phyloP scores from a whole-genome alignment of 2,888 invertebrate genomes.

The Lasioglossum marginatum region DNA sequence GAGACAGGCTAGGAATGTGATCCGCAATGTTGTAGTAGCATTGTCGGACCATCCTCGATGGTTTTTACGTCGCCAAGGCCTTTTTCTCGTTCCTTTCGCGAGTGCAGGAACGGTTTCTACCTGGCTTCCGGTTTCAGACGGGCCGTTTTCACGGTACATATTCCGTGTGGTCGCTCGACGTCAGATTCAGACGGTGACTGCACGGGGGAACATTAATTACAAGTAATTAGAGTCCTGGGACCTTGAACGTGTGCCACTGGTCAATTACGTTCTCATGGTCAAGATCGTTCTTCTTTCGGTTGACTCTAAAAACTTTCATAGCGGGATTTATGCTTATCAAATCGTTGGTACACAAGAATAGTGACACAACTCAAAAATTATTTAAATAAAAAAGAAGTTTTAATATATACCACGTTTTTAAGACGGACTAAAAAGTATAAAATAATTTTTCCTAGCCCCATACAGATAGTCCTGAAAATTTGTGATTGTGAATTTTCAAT shows the following conservation, averaged over 20 bases:
- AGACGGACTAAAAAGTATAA: too few species aligned
- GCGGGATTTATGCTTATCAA: background rate
- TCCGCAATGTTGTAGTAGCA: background rate
- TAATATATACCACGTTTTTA: too few species aligned
- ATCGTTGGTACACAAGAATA: too few species aligned
- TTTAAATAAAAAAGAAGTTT: too few species aligned
- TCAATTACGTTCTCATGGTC: constrained; percentile 4
- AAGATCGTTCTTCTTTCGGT: background rate
- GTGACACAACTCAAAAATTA: too few species aligned
- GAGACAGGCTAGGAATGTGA: constrained; percentile 17
- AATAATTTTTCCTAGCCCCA: too few species aligned
- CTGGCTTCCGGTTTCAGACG: background rate
- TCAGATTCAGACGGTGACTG: background rate
- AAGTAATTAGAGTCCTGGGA: constrained; percentile 23
- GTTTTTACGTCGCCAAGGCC: background rate
- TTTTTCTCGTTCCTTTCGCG: background rate
- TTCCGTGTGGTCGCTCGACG: background rate
- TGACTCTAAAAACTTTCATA: background rate
- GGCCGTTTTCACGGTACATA: constrained; percentile 9
- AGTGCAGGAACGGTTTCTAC: constrained; percentile 7
- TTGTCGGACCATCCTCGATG: background rate
- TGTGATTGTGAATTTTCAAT: too few species aligned
- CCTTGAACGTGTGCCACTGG: constrained; percentile 5
- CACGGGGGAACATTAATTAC: constrained; percentile 36
- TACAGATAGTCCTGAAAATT: too few species aligned